Base-by-base conservation (phyloP, 2,797 vertebrate species). In the Crenuchus spilurus region DNA sequence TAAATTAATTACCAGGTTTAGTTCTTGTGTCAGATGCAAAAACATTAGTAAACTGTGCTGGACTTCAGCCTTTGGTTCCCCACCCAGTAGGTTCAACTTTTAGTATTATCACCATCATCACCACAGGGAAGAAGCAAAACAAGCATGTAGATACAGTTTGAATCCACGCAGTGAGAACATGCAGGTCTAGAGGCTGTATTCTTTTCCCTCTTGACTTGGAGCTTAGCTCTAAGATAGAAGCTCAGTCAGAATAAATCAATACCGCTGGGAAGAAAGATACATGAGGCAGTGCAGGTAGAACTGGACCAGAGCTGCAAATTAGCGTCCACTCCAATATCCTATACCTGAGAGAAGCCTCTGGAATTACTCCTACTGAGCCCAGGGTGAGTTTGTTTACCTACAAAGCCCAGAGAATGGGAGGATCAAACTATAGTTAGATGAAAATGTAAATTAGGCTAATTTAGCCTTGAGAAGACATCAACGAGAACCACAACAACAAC, bases 271-370 rank as follows among this genome's bases (percentile, higher is more conserved):
- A 20, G 42, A n/a, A 18, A 9, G 18, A 37, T 60, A 39, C 51
- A 37, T 35, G 37, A 52, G 26, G 20, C 33, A 41, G 22, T n/a
- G 20, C 41, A 75, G 44, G 64, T 44, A 52, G 39, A 71, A 51
- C 30, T 69, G 54, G 26, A 18, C 11, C 44, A 46, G 42, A 48
- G 37, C 46, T 68, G 37, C 22, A 67, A 72, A 77, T 77, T 72
- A 61, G 62, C 35, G 20, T 72, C 44, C 20, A 10, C 51, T 72
- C 18, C 54, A 51, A 77, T 66, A 72, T 66, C 1, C 31, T 61
- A 22, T 57, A 57, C 46, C 30, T 58, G 44, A 58, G 65, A 28
- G 57, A 2, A 20, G 61, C n/a, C 16, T 58, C 51, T 13, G 67
- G 63, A 51, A n/a, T 18, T 41, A 48, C 44, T 67, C 26, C 37